phyloP scores from a whole-genome alignment of 2,888 invertebrate genomes.

The Temnothorax ravouxi region DNA sequence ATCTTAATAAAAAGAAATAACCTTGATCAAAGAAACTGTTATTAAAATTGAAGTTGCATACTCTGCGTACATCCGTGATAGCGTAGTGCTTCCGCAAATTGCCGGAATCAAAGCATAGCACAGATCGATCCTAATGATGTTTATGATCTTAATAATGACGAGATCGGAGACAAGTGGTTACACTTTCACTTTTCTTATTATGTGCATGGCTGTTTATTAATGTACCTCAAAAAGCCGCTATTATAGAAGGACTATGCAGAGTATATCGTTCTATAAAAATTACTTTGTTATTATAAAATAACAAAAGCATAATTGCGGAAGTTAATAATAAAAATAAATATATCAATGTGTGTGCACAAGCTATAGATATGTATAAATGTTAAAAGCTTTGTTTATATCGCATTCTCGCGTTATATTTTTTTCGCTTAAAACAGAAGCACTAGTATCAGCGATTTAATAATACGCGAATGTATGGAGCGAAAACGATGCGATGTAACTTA shows the following conservation, averaged over 20 bases:
- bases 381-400: background rate
- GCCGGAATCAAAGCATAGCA: slow-evolving; percentile 49
- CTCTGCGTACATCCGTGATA: background rate
- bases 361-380: background rate
- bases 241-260: background rate
- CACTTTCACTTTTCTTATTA: background rate
- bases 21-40: background rate
- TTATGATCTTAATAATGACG: slow-evolving; percentile 33
- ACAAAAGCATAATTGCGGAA: background rate
- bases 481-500: slow-evolving; percentile 23
- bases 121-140: slow-evolving; percentile 58
- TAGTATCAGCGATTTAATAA: slow-evolving; percentile 8
- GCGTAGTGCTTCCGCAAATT: slow-evolving; percentile 50
- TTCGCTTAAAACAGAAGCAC: background rate
- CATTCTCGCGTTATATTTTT: background rate
- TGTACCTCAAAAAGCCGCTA: background rate
- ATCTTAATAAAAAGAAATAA: background rate
- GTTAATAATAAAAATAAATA: background rate
- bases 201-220: background rate
- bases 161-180: slow-evolving; percentile 9
- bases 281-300: background rate
- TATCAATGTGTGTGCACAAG: background rate
- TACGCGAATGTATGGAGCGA: background rate
- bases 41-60: background rate
- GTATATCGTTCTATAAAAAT: background rate